Conservation (phyloP, 2,888 invertebrate species). For the Andrena dorsata region DNA sequence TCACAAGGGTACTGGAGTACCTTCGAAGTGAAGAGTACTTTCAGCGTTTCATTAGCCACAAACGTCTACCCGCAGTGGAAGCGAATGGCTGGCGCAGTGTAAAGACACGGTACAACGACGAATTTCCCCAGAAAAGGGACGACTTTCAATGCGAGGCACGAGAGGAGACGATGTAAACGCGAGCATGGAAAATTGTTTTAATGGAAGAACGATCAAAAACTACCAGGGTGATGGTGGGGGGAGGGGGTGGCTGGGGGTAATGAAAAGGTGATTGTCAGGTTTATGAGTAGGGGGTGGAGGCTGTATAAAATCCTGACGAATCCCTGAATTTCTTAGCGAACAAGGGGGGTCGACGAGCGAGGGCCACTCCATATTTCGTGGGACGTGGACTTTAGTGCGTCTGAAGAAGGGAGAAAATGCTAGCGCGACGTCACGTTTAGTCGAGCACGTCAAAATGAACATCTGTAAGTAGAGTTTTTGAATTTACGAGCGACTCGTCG, state of each 20-base stretch:
- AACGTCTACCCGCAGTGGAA: neutral
- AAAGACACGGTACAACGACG: conserved; percentile 23
- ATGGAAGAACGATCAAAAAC: conserved; percentile 67
- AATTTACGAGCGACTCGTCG: conserved; percentile 74
- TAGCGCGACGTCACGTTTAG: conserved; percentile 71
- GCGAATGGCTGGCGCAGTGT: neutral
- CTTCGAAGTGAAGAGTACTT: neutral
- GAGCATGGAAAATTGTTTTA: conserved; percentile 53
- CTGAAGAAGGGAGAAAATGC: conserved; percentile 47
- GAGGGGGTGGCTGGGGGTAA: conserved; percentile 20
- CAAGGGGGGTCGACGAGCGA: conserved; percentile 43
- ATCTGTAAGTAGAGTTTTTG: conserved; percentile 71
- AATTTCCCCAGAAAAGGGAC: conserved; percentile 30
- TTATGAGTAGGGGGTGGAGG: conserved; percentile 28
- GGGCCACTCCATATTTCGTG: conserved; percentile 58
- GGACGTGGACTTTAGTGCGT: conserved; percentile 57
- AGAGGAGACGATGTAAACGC: conserved; percentile 21
- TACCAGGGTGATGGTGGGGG: conserved; percentile 4
- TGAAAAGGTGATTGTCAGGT: conserved; percentile 64
- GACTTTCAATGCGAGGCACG: conserved; percentile 26
- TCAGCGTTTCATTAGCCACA: neutral
- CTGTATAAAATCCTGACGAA: conserved; percentile 46
- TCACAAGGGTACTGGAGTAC: neutral
- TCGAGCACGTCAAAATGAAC: conserved; percentile 73
- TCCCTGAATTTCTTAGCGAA: conserved; percentile 63